Base-by-base conservation (phyloP, 2,797 vertebrate genomes). In the Antennarius maculatus region DNA sequence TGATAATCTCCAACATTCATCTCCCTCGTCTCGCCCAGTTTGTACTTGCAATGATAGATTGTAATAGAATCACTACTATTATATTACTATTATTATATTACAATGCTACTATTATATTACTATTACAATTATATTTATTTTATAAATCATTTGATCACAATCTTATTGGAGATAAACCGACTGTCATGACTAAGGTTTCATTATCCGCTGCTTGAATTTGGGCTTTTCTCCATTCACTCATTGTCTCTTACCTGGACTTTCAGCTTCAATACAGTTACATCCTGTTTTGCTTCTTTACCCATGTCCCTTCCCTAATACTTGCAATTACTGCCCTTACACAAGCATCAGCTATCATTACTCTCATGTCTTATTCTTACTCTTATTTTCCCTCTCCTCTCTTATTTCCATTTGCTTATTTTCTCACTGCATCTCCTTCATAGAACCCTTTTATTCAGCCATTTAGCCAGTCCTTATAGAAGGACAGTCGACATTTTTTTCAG, bases 271-370 rank as follows among this genome's bases (percentile, higher is more conserved):
- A 17, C 39, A 66, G 41, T 57, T 78, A 58, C 52, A 69, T 46
- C 62, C 64, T 62, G 54, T 76, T 76, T 46, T 57, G 48, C 28
- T 14, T 60, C 58, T 66, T 54, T 59, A 13, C 16, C 47, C 66
- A 66, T 74, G 55, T 55, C 54, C 45, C 10, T 50, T 54, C 55
- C 75, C 45, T 78, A 51, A 64, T 81, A 65, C 43, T 60, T 66
- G 41, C 49, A 43, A 72, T 80, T 74, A 82, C 71, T 42, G 52
- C 46, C 54, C 66, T 66, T n/a, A 61, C 37, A 70, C 41, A 51
- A 50, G 43, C 59, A 41, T 52, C 54, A 11, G n/a, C 60, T 56
- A 57, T 61, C 11, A 3, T 63, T 59, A 27, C 61, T 58, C 13
- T 62, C 17, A 18, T 58, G 51, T 61, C 55, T 46, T 18, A 50